Evolutionary conservation across 2,797 vertebrate genomes (phyloP).

Genomic region (Oreonectes daqikongensis): DNA sequence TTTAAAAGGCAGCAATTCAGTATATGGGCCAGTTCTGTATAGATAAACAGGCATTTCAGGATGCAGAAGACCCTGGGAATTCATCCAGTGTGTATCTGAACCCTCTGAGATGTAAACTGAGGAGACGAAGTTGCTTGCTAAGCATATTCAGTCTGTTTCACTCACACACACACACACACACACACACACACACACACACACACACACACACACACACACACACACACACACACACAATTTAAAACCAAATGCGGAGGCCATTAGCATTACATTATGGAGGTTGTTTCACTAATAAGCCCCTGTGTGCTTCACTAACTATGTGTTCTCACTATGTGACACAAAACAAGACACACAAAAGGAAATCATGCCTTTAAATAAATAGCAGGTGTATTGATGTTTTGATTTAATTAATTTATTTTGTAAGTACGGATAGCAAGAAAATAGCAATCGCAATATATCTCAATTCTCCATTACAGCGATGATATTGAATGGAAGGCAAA

Average conservation of each 20-base stretch:
- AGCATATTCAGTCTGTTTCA: constrained; percentile 14
- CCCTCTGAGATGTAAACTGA: constrained; percentile 25
- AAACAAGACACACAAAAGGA: neutral
- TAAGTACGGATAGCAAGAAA: too few relatives aligned
- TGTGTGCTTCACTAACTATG: neutral
- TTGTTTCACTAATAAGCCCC: constrained; percentile 24
- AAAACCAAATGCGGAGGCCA: neutral
- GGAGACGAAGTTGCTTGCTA: constrained; percentile 39
- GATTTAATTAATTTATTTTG: too few relatives aligned
- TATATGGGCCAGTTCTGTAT: constrained; percentile 32
- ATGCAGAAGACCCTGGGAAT: constrained; percentile 13
- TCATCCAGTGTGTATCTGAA: constrained; percentile 5
- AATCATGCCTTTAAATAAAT: too few relatives aligned
- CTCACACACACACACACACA: constrained; percentile 16
- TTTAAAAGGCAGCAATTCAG: constrained; percentile 29
- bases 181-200: constrained; percentile 6
- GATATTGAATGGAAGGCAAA: too few relatives aligned
- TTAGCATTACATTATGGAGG: constrained; percentile 23
- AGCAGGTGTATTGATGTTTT: too few relatives aligned
- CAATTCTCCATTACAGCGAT: neutral
- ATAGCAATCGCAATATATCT: neutral
- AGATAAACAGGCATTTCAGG: constrained; percentile 2
- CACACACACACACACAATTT: neutral
- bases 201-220: constrained; percentile 14
- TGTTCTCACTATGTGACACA: neutral